phyloP scores from a whole-genome alignment of 2,888 invertebrate genomes.

The Proisotoma minuta region DNA sequence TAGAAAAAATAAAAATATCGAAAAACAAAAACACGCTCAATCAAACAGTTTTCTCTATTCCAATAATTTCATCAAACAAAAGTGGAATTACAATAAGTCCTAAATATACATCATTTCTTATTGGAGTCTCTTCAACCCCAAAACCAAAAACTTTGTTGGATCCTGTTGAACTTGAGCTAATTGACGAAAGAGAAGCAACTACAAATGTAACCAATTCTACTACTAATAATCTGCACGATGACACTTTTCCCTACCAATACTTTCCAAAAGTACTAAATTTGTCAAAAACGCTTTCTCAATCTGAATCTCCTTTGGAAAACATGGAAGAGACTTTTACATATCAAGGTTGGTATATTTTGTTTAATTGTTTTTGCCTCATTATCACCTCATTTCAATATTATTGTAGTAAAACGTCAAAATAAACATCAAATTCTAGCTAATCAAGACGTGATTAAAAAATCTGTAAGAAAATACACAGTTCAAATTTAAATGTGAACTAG shows the following conservation, averaged over 20 bases:
- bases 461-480: not conserved
- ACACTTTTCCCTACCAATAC: not conserved
- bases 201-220: not conserved
- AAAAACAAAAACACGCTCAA: too few species aligned
- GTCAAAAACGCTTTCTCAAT: not conserved
- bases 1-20: too few species aligned
- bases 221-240: not conserved
- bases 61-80: too few species aligned
- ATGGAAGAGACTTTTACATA: constrained; percentile 32
- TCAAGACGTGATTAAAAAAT: not conserved
- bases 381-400: constrained; percentile 1
- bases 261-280: not conserved
- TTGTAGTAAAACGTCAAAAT: constrained; percentile 18
- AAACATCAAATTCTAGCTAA: not conserved
- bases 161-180: too few species aligned
- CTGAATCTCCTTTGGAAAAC: not conserved
- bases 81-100: too few species aligned
- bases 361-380: not conserved
- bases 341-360: constrained; percentile 21
- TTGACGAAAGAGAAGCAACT: not conserved
- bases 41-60: too few species aligned
- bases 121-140: too few species aligned
- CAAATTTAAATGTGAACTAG: too few species aligned
- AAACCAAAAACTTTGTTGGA: too few species aligned
- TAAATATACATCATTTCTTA: too few species aligned